Conservation (phyloP, 2,113 vertebrate genomes). For the Cyanoramphus novaezelandiae region DNA sequence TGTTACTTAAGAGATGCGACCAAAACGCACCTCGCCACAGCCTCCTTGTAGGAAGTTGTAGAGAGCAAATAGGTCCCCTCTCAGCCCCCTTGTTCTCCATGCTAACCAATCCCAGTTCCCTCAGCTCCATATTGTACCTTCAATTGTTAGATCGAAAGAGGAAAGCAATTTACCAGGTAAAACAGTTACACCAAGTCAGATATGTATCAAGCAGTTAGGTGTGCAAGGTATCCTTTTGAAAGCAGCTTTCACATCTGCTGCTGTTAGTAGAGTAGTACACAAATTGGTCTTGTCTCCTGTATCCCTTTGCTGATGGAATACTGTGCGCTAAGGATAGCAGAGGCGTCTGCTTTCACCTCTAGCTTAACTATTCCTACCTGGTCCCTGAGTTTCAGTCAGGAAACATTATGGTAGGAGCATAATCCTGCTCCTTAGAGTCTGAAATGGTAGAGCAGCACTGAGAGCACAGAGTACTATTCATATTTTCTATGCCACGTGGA, state of each 20-base stretch:
- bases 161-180: not conserved
- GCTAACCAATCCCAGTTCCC: not conserved
- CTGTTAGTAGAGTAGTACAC: not conserved
- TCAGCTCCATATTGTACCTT: not conserved
- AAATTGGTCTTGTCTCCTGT: not conserved
- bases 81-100: not conserved
- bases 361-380: not conserved
- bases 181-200: not conserved
- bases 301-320: not conserved
- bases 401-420: not conserved
- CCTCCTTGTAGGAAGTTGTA: not conserved
- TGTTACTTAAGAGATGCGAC: not conserved
- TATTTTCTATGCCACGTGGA: not conserved
- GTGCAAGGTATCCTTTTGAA: not conserved
- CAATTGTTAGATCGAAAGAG: not conserved
- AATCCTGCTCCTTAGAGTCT: not conserved
- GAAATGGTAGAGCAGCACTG: not conserved
- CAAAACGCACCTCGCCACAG: accelerated
- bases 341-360: accelerated
- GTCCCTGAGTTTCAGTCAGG: not conserved
- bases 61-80: not conserved
- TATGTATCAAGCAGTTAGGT: not conserved
- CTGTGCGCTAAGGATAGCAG: not conserved
- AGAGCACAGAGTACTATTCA: not conserved
- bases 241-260: not conserved